These are phyloP conservation scores for Drosophila aff. DNA, from an alignment of 1,140 invertebrate genomes.

Conservation along the genomic window DNA sequence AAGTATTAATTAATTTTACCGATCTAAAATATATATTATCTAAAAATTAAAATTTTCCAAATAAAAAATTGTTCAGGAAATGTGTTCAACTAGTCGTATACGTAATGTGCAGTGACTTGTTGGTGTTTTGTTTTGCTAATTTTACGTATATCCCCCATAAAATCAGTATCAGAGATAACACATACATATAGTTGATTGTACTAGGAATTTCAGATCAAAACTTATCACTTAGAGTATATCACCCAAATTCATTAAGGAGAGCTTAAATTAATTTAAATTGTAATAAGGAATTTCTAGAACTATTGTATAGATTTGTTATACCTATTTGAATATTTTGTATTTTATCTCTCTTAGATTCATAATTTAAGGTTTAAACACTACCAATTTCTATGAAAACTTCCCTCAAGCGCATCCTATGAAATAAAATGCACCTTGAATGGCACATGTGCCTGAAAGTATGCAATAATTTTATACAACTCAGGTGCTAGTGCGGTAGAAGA, in stretches of 20 bases:
- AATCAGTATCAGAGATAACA: background rate
- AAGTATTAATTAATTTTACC: no score
- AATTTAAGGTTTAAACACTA: background rate
- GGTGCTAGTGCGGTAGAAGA: background rate
- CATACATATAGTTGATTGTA: background rate
- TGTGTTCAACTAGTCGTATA: background rate
- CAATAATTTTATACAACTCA: background rate
- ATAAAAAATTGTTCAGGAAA: no score
- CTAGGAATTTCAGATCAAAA: no score
- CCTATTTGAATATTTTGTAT: background rate
- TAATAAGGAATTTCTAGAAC: no score
- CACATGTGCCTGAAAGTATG: slow-evolving; percentile 34
- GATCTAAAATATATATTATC: no score
- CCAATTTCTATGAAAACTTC: background rate
- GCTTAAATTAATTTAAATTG: no score
- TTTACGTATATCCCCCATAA: background rate
- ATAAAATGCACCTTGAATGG: slow-evolving; percentile 13
- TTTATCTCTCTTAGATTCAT: background rate
- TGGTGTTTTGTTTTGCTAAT: background rate
- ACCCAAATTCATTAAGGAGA: no score
- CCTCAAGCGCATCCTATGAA: background rate
- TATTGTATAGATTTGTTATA: no score
- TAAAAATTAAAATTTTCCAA: background rate
- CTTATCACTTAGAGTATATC: no score
- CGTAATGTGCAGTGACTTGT: background rate